Conservation (phyloP, 2,797 vertebrate genomes). For the Sternarchorhynchus goeldii region DNA sequence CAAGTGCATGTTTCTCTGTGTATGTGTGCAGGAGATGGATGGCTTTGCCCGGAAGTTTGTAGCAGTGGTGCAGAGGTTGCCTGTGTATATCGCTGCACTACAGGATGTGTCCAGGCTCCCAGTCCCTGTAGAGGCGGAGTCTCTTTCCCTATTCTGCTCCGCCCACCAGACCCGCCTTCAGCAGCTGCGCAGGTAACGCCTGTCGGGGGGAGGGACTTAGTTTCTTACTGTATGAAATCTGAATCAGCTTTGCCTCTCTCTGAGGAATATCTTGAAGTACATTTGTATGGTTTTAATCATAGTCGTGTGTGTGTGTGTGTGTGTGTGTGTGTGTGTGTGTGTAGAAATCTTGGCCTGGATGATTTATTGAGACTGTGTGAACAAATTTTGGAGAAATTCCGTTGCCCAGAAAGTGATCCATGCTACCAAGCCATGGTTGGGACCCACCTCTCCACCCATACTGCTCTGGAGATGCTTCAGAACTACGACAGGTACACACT, state of each 20-base stretch:
- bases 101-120: constrained; percentile 65
- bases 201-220: too few species aligned
- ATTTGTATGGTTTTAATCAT: too few species aligned
- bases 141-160: constrained; percentile 67
- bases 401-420: constrained; percentile 69
- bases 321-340: constrained; percentile 13
- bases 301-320: neutral
- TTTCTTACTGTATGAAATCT: too few species aligned
- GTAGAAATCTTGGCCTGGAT: constrained; percentile 75
- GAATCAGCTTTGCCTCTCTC: too few species aligned
- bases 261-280: too few species aligned
- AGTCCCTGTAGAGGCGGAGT: constrained; percentile 53
- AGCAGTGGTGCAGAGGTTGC: constrained; percentile 71
- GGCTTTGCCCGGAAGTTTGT: constrained; percentile 72
- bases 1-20: neutral
- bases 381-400: constrained; percentile 72
- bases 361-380: constrained; percentile 71
- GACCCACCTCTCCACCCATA: constrained; percentile 71
- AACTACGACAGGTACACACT: constrained; percentile 73
- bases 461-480: constrained; percentile 71
- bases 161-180: constrained; percentile 67
- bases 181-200: constrained; percentile 71
- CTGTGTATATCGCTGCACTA: constrained; percentile 67
- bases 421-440: constrained; percentile 77
- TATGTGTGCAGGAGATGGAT: constrained; percentile 70